Percentiles rank a stretch among this genome's conserved stretches.
These are phyloP conservation scores for Chaetops frenatus DNA, from an alignment of 2,113 vertebrate genomes.

Conservation along the genomic window DNA sequence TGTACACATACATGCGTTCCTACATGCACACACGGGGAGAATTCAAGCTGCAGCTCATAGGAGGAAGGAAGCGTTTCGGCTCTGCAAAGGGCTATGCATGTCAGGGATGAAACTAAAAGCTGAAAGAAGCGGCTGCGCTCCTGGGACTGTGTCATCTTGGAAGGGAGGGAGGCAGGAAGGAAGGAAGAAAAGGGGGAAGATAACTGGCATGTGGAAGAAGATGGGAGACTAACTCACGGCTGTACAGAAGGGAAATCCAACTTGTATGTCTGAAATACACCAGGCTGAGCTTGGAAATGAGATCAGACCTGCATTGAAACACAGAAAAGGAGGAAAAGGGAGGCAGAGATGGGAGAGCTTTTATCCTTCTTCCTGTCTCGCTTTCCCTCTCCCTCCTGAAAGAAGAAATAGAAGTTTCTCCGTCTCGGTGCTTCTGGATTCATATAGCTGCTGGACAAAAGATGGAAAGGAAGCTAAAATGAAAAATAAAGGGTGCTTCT, in stretches of 20 bases:
- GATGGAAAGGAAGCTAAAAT: conserved; percentile 45
- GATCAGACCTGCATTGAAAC: conserved; percentile 46
- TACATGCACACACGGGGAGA: background rate
- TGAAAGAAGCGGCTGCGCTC: conserved; percentile 8
- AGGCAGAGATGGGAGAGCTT: conserved; percentile 14
- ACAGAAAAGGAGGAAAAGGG: conserved; percentile 3
- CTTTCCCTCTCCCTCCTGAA: background rate
- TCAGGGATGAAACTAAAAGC: conserved; percentile 30
- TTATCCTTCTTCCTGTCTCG: background rate
- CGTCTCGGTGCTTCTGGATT: conserved; percentile 2
- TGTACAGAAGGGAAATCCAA: conserved; percentile 33
- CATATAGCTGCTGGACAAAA: conserved; percentile 22
- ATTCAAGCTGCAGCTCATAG: conserved; percentile 13
- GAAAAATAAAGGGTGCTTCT: conserved; percentile 38
- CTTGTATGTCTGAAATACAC: conserved; percentile 50
- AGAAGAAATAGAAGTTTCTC: conserved; percentile 58
- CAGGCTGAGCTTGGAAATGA: conserved; percentile 49
- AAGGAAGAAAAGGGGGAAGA: conserved; percentile 29
- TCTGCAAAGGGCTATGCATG: background rate
- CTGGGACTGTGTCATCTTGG: background rate
- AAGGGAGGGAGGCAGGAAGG: conserved; percentile 19
- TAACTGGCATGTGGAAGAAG: conserved; percentile 17
- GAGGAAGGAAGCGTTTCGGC: conserved; percentile 6
- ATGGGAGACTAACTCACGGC: conserved; percentile 14
- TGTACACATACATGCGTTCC: background rate